These are phyloP conservation scores for Trichonephila clavipes DNA, from an alignment of 1,140 invertebrate species.

Conservation along the genomic window DNA sequence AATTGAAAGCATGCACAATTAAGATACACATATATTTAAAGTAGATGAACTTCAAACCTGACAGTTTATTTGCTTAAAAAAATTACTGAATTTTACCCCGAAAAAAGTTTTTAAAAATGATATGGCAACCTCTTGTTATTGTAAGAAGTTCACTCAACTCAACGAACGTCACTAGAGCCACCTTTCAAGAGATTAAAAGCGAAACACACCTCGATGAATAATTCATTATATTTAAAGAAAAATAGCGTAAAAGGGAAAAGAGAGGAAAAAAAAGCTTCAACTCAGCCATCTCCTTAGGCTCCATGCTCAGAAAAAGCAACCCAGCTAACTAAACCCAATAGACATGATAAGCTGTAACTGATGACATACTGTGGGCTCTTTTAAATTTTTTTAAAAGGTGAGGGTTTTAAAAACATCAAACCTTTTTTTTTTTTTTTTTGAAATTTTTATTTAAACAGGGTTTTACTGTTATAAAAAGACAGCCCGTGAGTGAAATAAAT, in stretches of 20 bases:
- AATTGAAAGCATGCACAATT: no score
- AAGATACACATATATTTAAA: no score
- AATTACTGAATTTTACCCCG: neutral
- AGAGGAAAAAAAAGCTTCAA: neutral
- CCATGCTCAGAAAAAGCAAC: conserved; percentile 22
- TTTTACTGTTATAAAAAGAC: conserved; percentile 34
- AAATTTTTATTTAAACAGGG: neutral
- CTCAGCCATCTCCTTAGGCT: conserved; percentile 7
- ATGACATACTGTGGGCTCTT: conserved; percentile 50
- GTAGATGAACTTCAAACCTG: neutral
- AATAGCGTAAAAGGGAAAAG: conserved; percentile 28
- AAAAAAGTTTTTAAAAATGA: neutral
- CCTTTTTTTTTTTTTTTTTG: neutral
- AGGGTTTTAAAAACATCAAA: conserved; percentile 42
- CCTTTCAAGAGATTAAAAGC: conserved; percentile 66
- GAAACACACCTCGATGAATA: conserved; percentile 65
- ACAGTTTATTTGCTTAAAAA: neutral
- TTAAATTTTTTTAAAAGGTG: conserved; percentile 34
- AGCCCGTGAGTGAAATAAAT: conserved; percentile 50
- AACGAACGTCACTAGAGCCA: conserved; percentile 23
- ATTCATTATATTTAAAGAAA: conserved; percentile 71
- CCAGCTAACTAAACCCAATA: conserved; percentile 63
- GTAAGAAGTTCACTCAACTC: conserved; percentile 18
- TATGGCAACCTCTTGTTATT: conserved; percentile 44
- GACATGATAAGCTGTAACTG: conserved; percentile 73